phyloP scores from a whole-genome alignment of 2,797 vertebrate species.

The Loris lydekkerianus region DNA sequence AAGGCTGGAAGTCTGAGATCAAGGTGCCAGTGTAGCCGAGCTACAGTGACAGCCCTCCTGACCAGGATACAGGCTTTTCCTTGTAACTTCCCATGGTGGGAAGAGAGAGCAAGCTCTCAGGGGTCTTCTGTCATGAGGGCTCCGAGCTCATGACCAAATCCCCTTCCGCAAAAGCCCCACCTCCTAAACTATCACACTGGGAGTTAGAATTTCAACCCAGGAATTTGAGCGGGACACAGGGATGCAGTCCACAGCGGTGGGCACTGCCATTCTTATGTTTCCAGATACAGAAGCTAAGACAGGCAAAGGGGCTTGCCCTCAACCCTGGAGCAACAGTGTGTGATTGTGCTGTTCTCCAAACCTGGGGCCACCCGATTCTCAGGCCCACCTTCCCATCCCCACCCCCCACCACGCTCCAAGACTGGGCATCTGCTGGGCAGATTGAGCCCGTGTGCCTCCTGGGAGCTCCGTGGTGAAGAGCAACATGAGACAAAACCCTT shows the following conservation, averaged over 20 bases:
- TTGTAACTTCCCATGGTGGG: not conserved
- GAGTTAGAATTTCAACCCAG: not conserved
- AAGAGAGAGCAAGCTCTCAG: not conserved
- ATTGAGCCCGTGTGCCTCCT: rapidly evolving
- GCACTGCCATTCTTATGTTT: not conserved
- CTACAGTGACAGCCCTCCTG: not conserved
- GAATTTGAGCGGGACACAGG: not conserved
- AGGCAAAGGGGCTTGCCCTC: rapidly evolving
- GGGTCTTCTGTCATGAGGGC: not conserved
- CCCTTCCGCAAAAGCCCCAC: not conserved
- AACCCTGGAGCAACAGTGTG: rapidly evolving
- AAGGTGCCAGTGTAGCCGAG: not conserved
- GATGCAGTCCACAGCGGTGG: not conserved
- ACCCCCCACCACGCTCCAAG: not conserved
- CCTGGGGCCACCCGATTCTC: not conserved
- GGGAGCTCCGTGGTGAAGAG: not conserved
- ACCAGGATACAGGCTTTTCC: not conserved
- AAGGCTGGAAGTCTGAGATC: not conserved
- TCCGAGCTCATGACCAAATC: not conserved
- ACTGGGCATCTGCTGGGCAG: not conserved
- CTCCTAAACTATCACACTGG: not conserved
- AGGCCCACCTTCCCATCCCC: not conserved
- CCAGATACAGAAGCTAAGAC: not conserved
- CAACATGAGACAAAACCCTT: not conserved
- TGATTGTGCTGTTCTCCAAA: rapidly evolving